These are phyloP conservation scores for Alloscopus bannaensis DNA, from an alignment of 2,888 invertebrate species.

Conservation along the genomic window DNA sequence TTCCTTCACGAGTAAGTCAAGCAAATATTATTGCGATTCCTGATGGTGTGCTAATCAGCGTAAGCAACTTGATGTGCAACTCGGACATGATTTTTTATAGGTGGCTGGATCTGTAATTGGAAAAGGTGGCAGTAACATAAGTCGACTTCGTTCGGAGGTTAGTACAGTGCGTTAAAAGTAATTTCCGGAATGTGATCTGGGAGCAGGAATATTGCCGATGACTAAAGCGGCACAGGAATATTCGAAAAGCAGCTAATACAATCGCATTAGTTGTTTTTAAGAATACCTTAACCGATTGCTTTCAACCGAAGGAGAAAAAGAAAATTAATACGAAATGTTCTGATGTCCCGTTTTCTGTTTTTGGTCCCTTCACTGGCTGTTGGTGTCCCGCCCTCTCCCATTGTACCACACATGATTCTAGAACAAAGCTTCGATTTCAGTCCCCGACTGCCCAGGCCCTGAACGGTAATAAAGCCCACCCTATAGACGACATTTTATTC, in stretches of 20 bases:
- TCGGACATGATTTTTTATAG: slow-evolving; percentile 78
- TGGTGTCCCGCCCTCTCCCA: slow-evolving; percentile 74
- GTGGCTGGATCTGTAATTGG: slow-evolving; percentile 99
- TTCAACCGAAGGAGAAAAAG: slow-evolving; percentile 43
- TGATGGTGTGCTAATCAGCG: background rate
- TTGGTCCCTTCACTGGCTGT: slow-evolving; percentile 71
- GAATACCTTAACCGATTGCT: slow-evolving; percentile 37
- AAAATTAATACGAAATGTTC: slow-evolving; percentile 55
- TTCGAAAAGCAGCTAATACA: slow-evolving; percentile 27
- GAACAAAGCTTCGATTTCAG: slow-evolving; percentile 99
- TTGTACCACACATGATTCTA: slow-evolving; percentile 77
- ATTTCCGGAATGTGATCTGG: background rate
- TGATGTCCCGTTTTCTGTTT: slow-evolving; percentile 73
- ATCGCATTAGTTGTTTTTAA: slow-evolving; percentile 27
- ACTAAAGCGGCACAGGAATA: background rate
- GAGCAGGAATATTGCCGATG: background rate
- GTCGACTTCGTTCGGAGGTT: slow-evolving; percentile 96
- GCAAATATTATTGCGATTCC: background rate
- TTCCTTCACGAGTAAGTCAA: slow-evolving; percentile 90
- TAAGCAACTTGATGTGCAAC: background rate
- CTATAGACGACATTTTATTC: slow-evolving; percentile 58
- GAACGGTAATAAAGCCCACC: slow-evolving; percentile 63
- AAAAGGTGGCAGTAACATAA: slow-evolving; percentile 98
- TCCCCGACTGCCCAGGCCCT: slow-evolving; percentile 99
- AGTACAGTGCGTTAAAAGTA: slow-evolving; percentile 75